A percentile compares a stretch with the other conserved stretches of the same genome.
phyloP scores from a whole-genome alignment of 2,797 vertebrate genomes.

The Sarcophilus harrisii region DNA sequence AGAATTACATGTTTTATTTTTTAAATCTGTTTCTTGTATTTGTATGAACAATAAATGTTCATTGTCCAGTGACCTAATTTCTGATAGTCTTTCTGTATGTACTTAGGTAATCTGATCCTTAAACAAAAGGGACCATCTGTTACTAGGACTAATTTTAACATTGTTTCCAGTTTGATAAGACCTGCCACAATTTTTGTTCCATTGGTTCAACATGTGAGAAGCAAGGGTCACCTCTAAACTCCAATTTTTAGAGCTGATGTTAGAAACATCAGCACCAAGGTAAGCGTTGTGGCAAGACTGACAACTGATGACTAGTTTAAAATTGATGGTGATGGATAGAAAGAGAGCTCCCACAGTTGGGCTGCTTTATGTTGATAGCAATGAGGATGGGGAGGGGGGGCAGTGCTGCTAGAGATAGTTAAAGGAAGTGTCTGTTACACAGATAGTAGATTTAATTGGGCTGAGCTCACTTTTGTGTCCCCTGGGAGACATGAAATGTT shows the following conservation, averaged over 20 bases:
- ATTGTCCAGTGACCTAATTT: neutral
- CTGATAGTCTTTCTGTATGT: neutral
- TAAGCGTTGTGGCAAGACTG: neutral
- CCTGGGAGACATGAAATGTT: neutral
- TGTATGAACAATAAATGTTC: neutral
- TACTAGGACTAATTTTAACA: neutral
- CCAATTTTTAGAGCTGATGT: neutral
- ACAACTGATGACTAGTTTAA: neutral
- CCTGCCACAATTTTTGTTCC: neutral
- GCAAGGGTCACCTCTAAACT: neutral
- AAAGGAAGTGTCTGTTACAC: neutral
- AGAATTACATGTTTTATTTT: neutral
- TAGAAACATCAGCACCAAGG: neutral
- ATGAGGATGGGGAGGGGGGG: no score
- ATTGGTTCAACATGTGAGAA: neutral
- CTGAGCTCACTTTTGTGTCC: neutral
- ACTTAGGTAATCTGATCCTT: neutral
- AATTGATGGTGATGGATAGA: neutral
- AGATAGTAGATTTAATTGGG: neutral
- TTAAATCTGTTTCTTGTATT: neutral
- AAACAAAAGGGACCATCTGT: neutral
- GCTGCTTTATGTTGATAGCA: neutral
- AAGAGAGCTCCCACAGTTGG: neutral
- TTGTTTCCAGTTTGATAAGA: neutral
- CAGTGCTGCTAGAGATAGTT: neutral